Evolutionary conservation across 2,113 vertebrate species (phyloP), one percentile per base, ranked within the genome.

Genomic region (Penelope pileata): DNA sequence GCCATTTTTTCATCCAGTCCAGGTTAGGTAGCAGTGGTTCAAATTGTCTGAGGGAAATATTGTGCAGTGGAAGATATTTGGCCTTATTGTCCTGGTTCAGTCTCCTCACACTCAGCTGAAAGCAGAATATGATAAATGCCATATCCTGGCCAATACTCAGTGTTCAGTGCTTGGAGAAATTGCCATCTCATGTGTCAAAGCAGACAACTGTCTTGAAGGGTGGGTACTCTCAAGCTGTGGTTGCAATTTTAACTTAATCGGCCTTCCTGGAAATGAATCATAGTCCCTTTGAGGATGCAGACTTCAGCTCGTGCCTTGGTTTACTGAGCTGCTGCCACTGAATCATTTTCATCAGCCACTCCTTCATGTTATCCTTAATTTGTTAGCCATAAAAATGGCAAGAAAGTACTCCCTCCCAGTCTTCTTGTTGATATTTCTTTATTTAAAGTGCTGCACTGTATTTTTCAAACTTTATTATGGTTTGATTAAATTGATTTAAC

Each of bases 191-290:
- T 63, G 29, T 95, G 94, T 96, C 79, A 90, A 83, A 96, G 86
- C 88, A 95, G 87, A 88, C 68, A 69, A 96, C 70, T 69, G 54
- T 77, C 91, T 96, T 93, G 50, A 91, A 93, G 78, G 92, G 88
- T 89, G 81, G 83, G 62, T 77, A 50, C 76, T 82, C 79, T 64
- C 75, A 84, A 94, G 83, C 54, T 88, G 75, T 50, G 80, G 84
- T 96, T 96, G 88, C 58, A 94, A 48, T 74, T 92, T 95, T 75
- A 83, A 90, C 85, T 95, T 83, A 92, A 88, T 85, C 84, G 26
- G 83, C 77, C 84, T 91, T 86, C 90, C 90, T 96, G 90, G 90
- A 96, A 87, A 91, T 95, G 90, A 96, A 81, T 96, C 91, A 82
- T 91, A 53, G 91, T 70, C 47, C 79, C 93, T 94, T 38, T 59